These are phyloP conservation scores for Origma solitaria DNA, from an alignment of 2,113 vertebrate genomes.

Conservation along the genomic window DNA sequence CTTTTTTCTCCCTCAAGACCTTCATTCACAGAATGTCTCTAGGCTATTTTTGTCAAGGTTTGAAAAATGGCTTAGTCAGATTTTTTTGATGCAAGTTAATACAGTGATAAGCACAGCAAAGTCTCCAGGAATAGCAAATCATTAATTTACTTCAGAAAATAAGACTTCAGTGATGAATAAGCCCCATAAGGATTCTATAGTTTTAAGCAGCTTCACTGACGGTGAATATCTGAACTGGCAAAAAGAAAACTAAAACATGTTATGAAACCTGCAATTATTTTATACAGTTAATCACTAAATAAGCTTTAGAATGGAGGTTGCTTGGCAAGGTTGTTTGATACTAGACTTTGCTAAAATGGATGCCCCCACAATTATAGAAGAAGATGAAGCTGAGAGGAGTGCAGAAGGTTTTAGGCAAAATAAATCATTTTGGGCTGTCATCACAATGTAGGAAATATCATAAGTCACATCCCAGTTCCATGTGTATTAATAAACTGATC, in stretches of 20 bases:
- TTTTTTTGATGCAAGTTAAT: slow-evolving; percentile 72
- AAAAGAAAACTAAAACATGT: slow-evolving; percentile 23
- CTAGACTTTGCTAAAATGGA: not conserved
- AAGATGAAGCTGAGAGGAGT: not conserved
- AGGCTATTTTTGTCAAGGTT: slow-evolving; percentile 63
- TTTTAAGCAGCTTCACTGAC: slow-evolving; percentile 43
- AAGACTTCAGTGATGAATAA: slow-evolving; percentile 66
- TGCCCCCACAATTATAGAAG: not conserved
- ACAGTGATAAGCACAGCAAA: slow-evolving; percentile 71
- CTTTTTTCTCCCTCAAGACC: slow-evolving; percentile 11
- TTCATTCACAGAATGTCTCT: slow-evolving; percentile 46
- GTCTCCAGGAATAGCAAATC: slow-evolving; percentile 67
- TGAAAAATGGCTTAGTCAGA: slow-evolving; percentile 69
- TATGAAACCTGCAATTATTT: slow-evolving; percentile 47
- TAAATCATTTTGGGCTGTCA: not conserved
- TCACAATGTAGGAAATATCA: not conserved
- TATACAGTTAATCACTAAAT: slow-evolving; percentile 1
- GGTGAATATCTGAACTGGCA: slow-evolving; percentile 36
- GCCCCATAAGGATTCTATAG: slow-evolving; percentile 47
- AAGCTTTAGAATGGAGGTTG: slow-evolving; percentile 2
- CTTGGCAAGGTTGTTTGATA: slow-evolving; percentile 14
- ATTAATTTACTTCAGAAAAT: slow-evolving; percentile 74
- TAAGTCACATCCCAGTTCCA: not conserved
- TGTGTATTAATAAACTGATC: not conserved
- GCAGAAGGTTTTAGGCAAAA: not conserved